Conservation (phyloP, 2,113 vertebrate species). For the Indicator maculatus region DNA sequence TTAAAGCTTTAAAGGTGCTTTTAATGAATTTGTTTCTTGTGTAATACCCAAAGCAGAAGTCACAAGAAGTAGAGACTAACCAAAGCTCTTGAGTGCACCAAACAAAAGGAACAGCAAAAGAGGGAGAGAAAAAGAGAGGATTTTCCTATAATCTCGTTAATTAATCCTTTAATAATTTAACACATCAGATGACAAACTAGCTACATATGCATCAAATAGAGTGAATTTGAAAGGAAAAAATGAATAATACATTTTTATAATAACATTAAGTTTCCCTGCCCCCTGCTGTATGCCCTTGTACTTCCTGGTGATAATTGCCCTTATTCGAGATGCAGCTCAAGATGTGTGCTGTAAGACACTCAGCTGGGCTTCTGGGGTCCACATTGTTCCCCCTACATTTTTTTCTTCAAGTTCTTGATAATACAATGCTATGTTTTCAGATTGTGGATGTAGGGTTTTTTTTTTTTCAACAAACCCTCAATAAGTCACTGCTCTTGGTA, state of each 20-base stretch:
- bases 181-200: slow-evolving; percentile 9
- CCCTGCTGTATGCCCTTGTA: slow-evolving; percentile 7
- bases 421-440: not conserved
- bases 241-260: not conserved
- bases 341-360: not conserved
- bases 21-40: not conserved
- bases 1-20: not conserved
- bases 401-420: not conserved
- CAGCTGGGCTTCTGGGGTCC: not conserved
- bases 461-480: not conserved
- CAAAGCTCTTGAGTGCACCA: not conserved
- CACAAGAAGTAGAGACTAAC: not conserved
- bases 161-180: slow-evolving; percentile 22
- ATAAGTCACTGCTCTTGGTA: not conserved
- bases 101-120: not conserved
- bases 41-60: not conserved
- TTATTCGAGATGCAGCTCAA: slow-evolving; percentile 34
- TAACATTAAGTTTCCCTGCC: not conserved
- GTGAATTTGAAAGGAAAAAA: not conserved
- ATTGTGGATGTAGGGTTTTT: not conserved
- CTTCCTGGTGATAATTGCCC: slow-evolving; percentile 21
- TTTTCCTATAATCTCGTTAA: not conserved
- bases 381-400: not conserved
- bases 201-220: not conserved
- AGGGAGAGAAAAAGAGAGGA: not conserved